These are phyloP conservation scores for Mylabris phalerata DNA, from an alignment of 1,140 invertebrate genomes.

Conservation along the genomic window DNA sequence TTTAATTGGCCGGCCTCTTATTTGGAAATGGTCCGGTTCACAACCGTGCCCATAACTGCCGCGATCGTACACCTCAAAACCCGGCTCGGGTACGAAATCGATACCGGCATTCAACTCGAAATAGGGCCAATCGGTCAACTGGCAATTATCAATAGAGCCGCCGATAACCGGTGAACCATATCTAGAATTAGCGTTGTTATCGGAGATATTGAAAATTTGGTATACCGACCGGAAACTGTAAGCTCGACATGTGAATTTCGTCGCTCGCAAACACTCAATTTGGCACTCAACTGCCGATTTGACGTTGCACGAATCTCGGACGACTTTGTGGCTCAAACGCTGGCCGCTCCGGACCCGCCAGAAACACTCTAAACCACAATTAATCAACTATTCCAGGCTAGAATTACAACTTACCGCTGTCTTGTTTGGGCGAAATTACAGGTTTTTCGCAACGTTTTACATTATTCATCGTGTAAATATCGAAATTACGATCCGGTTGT, in stretches of 20 bases:
- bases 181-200: conserved; percentile 36
- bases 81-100: conserved; percentile 52
- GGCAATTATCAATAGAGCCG: conserved; percentile 60
- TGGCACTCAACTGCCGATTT: conserved; percentile 68
- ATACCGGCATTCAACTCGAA: conserved; percentile 53
- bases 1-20: conserved; percentile 24
- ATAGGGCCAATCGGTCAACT: conserved; percentile 63
- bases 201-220: conserved; percentile 11
- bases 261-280: conserved; percentile 59
- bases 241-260: conserved; percentile 65
- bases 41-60: conserved; percentile 73
- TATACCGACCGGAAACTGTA: conserved; percentile 61
- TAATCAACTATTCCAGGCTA: no score
- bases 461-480: conserved; percentile 65
- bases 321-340: conserved; percentile 53
- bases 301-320: conserved; percentile 55
- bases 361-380: conserved; percentile 60
- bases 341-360: conserved; percentile 68
- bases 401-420: conserved; percentile 37
- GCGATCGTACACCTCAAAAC: conserved; percentile 67
- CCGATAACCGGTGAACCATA: conserved; percentile 56
- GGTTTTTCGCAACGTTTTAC: conserved; percentile 30
- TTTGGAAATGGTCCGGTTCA: conserved; percentile 51
- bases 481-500: conserved; percentile 67
- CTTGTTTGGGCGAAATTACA: conserved; percentile 20